Evolutionary conservation across 2,797 vertebrate species (phyloP), one percentile per base, ranked within the genome.

Genomic region (Allobates femoralis): DNA sequence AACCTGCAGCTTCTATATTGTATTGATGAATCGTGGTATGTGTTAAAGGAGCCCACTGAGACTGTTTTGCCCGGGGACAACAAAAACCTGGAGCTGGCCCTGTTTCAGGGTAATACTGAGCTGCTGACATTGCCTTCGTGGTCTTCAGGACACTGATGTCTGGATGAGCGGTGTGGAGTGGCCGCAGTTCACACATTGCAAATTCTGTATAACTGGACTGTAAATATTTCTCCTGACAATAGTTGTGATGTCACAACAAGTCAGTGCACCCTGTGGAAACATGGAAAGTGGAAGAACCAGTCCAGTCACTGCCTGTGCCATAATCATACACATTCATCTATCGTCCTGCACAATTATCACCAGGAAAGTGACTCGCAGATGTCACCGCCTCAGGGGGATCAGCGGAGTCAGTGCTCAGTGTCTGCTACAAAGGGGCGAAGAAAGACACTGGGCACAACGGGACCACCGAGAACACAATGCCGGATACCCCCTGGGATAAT

Each of bases 201-300:
- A 21, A 19, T 41, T 41, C 37, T 19, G 58, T 3, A 1, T 1
- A 11, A 8, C 1, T 10, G 10, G 18, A 26, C 1, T 51, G 16
- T 28, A 26, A 64, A 64, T 79, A 37, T 79, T 79, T 64, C 56
- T 79, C 5, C 23, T 79, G 23, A 79, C 14, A 64, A 79, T 34
- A 79, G 0, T 23, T 19, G 34, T 32, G 21, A 19, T 7, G 64
- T 34, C 30, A 67, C 19, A 32, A 34, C 30, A 67, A 74, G 10
- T 21, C 37, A 3, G 32, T 73, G 12, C 69, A 19, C 37, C n/a
- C 37, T n/a, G 15, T 37, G 21, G 30, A 78, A 12, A 12, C 23
- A 19, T 12, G 0, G 3, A 19, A 26, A 46, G 78, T 79, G 78
- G 26, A n/a, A 4, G 1, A 79, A 79, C 78, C 78, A 12, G 78